These are phyloP conservation scores for Amyelois transitella DNA, from an alignment of 1,140 invertebrate species.

Conservation along the genomic window DNA sequence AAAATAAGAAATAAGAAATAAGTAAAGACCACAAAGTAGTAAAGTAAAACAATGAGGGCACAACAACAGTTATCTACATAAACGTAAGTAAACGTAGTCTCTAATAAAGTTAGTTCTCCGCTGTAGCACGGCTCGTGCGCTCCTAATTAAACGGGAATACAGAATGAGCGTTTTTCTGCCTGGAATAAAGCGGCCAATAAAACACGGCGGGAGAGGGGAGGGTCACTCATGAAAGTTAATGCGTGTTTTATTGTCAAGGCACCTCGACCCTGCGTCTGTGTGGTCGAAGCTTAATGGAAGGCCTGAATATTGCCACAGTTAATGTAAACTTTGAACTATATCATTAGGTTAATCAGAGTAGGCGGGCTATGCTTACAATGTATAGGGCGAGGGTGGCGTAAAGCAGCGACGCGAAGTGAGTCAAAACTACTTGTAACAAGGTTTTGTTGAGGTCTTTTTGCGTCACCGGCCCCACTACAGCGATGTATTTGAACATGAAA, in stretches of 20 bases:
- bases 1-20: too few species aligned
- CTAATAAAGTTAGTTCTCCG: background rate
- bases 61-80: too few species aligned
- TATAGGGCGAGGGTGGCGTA: too few species aligned
- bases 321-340: background rate
- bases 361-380: too few species aligned
- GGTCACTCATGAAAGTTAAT: constrained; percentile 19
- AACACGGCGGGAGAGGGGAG: background rate
- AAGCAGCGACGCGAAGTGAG: background rate
- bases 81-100: background rate
- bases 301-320: background rate
- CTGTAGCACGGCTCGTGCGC: background rate
- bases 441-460: too few species aligned
- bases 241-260: constrained; percentile 1
- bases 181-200: constrained; percentile 13
- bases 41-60: too few species aligned
- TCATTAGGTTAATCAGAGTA: background rate
- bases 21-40: too few species aligned
- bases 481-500: too few species aligned
- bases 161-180: constrained; percentile 12
- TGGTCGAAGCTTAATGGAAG: background rate
- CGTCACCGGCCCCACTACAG: too few species aligned
- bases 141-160: constrained; percentile 17
- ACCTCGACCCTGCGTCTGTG: background rate
- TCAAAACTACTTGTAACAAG: too few species aligned